Percentiles rank a stretch among this genome's conserved stretches.
These are phyloP conservation scores for Phataginus tetradactyla DNA, from an alignment of 2,797 vertebrate species.

Conservation along the genomic window DNA sequence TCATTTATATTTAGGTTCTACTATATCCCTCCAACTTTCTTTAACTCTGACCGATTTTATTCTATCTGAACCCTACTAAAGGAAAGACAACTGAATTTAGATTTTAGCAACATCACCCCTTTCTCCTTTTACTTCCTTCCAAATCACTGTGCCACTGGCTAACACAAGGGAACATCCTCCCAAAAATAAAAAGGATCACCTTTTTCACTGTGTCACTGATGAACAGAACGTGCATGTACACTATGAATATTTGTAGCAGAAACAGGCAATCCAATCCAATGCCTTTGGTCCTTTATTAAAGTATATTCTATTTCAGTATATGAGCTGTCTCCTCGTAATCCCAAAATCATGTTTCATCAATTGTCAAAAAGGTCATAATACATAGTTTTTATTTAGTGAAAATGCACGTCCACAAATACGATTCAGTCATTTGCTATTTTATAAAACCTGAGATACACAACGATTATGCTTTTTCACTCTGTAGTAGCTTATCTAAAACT, in stretches of 20 bases:
- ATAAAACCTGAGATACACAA: constrained; percentile 49
- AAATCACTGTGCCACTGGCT: constrained; percentile 15
- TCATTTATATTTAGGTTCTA: constrained; percentile 46
- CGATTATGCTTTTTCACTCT: constrained; percentile 52
- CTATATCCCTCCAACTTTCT: constrained; percentile 35
- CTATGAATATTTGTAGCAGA: constrained; percentile 10
- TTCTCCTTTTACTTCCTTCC: constrained; percentile 38
- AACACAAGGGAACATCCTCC: background rate
- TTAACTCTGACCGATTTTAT: constrained; percentile 32
- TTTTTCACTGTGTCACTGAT: constrained; percentile 49
- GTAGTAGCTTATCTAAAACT: constrained; percentile 40
- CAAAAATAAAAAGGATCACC: constrained; percentile 50
- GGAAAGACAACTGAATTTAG: constrained; percentile 50
- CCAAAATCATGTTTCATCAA: constrained; percentile 40
- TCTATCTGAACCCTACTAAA: constrained; percentile 38
- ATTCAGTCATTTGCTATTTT: constrained; percentile 60
- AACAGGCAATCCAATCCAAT: constrained; percentile 11
- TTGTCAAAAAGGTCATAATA: constrained; percentile 59
- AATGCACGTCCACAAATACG: background rate
- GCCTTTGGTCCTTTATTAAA: constrained; percentile 58
- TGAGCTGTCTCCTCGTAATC: constrained; percentile 35
- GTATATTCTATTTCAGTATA: background rate
- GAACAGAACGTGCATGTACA: constrained; percentile 50
- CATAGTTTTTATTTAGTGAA: constrained; percentile 49
- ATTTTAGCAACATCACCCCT: constrained; percentile 47